Evolutionary conservation across 1,140 invertebrate genomes (phyloP), one percentile per base, ranked within the genome.

Genomic region (Drosophila prosaltans): DNA sequence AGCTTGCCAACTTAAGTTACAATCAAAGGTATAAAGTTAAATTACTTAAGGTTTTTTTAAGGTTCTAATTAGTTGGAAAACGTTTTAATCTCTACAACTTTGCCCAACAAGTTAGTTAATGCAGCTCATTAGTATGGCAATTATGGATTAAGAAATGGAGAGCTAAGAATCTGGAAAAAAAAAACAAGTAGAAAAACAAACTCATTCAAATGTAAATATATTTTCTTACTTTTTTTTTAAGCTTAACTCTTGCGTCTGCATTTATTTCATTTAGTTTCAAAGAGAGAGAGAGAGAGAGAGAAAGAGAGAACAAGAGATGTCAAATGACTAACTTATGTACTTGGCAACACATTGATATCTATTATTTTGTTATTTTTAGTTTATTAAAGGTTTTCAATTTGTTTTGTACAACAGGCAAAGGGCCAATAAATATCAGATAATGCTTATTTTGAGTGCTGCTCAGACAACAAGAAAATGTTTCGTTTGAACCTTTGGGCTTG

Each of bases 361-460:
- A 26, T 51, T 51, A 51, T 51, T 10, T 51, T 51, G 45, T 51
- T 51, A 26, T 24, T 10, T 26, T 10, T 51, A 51, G 45, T 51
- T 26, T 51, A 51, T 51, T 51, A 51, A 51, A 51, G 45, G 21
- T 51, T 51, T 51, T 51, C 45, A 51, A 51, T 51, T 51, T 24
- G 21, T 51, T 51, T 51, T 10, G 45, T 8, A 51, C 45, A 51
- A 4, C 11, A 51, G 9, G 45, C 45, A 51, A 51, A 51, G 45
- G 45, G 45, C 45, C 45, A 51, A 51, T 51, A 51, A 51, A 51
- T 51, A 51, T 51, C 45, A 51, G 45, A 51, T 51, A 51, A 51
- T 51, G 45, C 45, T 51, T 51, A 51, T 24, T 51, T 51, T 51
- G 45, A 51, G 45, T 51, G 45, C 45, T 51, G 24, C 21, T 51